Percentiles rank a stretch among this genome's conserved stretches.
These are phyloP conservation scores for Liparis tanakae DNA, from an alignment of 2,797 vertebrate genomes.

Conservation along the genomic window DNA sequence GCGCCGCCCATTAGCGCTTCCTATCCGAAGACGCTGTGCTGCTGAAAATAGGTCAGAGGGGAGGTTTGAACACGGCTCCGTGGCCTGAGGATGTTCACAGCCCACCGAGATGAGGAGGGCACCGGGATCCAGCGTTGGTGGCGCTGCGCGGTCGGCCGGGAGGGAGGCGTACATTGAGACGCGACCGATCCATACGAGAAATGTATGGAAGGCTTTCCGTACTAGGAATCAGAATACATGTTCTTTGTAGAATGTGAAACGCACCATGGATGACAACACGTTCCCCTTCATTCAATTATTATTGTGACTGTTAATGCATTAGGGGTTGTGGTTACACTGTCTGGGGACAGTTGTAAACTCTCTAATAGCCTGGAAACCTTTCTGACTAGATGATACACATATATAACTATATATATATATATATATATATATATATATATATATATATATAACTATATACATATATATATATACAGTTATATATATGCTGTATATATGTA, in stretches of 20 bases:
- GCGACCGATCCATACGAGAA: not conserved
- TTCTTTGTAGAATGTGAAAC: not conserved
- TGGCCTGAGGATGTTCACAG: constrained; percentile 48
- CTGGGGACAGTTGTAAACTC: constrained; percentile 7
- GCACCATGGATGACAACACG: not conserved
- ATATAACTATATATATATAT: too few species aligned
- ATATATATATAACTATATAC: too few species aligned
- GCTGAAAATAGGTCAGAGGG: constrained; percentile 57
- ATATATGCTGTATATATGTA: too few species aligned
- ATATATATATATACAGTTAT: too few species aligned
- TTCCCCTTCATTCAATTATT: not conserved
- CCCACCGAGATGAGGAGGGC: constrained; percentile 48
- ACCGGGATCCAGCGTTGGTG: constrained; percentile 13
- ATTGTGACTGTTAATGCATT: constrained; percentile 1
- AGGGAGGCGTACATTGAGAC: not conserved
- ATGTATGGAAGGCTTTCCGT: not conserved
- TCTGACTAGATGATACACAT: too few species aligned
- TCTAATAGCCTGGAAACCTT: not conserved
- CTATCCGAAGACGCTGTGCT: constrained; percentile 29
- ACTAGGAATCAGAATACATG: not conserved
- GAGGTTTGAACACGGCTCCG: constrained; percentile 31
- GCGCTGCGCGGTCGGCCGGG: not conserved
- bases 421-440: too few species aligned
- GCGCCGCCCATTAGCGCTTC: constrained; percentile 48
- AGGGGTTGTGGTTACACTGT: not conserved